Evolutionary conservation across 2,888 invertebrate species (phyloP), one percentile per base, ranked within the genome.

Genomic region (Alsophila aescularia): DNA sequence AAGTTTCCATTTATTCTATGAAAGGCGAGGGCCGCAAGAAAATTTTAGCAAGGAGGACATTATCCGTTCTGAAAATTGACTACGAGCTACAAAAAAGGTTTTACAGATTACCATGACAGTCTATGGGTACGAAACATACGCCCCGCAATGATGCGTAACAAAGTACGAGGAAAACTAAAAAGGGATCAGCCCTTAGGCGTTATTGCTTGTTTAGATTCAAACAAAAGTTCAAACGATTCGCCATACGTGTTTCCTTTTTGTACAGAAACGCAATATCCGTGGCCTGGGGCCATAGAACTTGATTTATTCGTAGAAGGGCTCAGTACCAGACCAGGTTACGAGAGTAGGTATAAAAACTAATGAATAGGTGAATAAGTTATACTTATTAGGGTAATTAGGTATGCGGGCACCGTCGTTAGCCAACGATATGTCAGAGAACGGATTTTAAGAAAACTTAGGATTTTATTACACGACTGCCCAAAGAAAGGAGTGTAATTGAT

Each of bases 141-240:
- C 43, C 32, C 43, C 24, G 37, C 48, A 40, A 55, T 45, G 40
- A 35, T 10, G 44, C 45, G 31, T 40, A 49, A 50, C 44, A 50
- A 35, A 55, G 50, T 34, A 50, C 35, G 40, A 40, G 54, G 55
- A 41, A 43, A 55, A 55, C 55, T 55, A 50, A 50, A 55, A 55
- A 55, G 44, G 55, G 55, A 55, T 55, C 55, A 50, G 55, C 44
- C 50, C 44, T 55, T 44, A 44, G 49, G 55, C 55, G 50, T 45
- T 50, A 50, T 41, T 50, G 55, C 50, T 55, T 55, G 55, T 55
- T 55, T 50, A 50, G 50, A 34, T 27, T 34, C 48, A 31, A 32
- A 24, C 32, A 8, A 49, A 54, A 55, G 55, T 55, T 55, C 55
- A 55, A 55, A 49, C 50, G 40, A 31, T 40, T 44, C 27, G 18